phyloP scores from a whole-genome alignment of 92 coral and sea anemone genomes.

The Desmophyllum pertusum region DNA sequence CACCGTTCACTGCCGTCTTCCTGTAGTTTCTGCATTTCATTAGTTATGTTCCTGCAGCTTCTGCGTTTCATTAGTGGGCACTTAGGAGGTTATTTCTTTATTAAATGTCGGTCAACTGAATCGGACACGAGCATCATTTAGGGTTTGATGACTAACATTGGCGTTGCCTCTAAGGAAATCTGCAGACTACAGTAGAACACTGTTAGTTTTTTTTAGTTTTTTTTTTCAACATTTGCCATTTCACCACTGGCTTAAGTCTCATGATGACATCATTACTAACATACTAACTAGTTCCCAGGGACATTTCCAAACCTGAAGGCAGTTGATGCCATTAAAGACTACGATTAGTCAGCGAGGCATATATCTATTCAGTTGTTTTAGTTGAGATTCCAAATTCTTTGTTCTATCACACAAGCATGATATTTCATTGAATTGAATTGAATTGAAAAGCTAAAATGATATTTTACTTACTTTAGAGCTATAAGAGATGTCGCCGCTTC shows the following conservation, averaged over 20 bases:
- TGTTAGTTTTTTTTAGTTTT: not conserved
- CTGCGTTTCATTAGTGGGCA: not conserved
- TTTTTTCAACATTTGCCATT: no score
- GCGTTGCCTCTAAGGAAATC: not conserved
- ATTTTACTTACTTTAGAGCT: not conserved
- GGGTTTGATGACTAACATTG: not conserved
- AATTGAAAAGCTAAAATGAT: no score
- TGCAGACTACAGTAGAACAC: not conserved
- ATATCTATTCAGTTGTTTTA: no score
- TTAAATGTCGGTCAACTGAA: constrained; percentile 8
- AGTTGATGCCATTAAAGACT: not conserved
- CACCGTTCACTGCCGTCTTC: not conserved
- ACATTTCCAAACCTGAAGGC: not conserved
- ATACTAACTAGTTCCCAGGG: not conserved
- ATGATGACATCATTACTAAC: not conserved
- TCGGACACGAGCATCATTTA: not conserved
- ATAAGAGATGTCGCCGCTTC: not conserved
- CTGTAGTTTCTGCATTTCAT: not conserved
- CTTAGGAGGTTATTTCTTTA: not conserved
- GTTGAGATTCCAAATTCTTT: no score
- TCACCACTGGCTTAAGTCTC: not conserved
- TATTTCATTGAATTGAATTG: no score
- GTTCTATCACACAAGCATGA: no score
- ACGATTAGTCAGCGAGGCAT: not conserved
- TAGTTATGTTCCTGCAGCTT: not conserved